Evolutionary conservation across 1,140 invertebrate genomes (phyloP).

Genomic region (Lordiphosa clarofinis): DNA sequence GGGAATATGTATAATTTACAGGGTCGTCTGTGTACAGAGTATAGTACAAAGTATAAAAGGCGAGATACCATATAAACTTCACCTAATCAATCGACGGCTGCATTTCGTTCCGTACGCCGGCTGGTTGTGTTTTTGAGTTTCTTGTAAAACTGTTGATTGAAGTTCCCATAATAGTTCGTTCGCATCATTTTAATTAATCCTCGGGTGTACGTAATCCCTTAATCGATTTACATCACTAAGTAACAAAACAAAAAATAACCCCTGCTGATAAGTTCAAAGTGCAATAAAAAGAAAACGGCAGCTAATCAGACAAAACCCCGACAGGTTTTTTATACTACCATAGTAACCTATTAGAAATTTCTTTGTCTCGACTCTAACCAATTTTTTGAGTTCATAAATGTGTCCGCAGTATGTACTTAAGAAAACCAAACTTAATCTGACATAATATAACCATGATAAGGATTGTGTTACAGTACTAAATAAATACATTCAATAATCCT

Average conservation of each 20-base stretch:
- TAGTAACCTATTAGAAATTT: too few relatives aligned
- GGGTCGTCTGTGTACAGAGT: too few relatives aligned
- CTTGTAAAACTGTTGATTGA: constrained; percentile 20
- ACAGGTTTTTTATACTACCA: too few relatives aligned
- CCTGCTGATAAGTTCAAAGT: too few relatives aligned
- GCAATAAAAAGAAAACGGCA: too few relatives aligned
- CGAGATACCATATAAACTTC: constrained; percentile 30
- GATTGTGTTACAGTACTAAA: background rate
- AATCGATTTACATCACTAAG: constrained; percentile 1
- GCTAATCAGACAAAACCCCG: too few relatives aligned
- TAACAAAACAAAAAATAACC: constrained; percentile 2
- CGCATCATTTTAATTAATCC: constrained; percentile 12
- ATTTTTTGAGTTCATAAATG: too few relatives aligned
- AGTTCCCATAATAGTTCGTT: constrained; percentile 13
- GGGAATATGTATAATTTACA: too few relatives aligned
- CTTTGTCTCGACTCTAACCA: too few relatives aligned
- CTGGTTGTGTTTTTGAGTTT: constrained; percentile 23
- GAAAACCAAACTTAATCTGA: constrained; percentile 34
- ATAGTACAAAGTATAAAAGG: too few relatives aligned
- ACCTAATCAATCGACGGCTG: constrained; percentile 28
- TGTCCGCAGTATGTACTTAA: too few relatives aligned
- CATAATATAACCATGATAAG: background rate
- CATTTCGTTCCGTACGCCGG: constrained; percentile 26
- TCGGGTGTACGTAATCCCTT: background rate
- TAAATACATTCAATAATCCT: constrained; percentile 8